Conservation (phyloP, 2,888 invertebrate species). For the Callinectes sapidus region DNA sequence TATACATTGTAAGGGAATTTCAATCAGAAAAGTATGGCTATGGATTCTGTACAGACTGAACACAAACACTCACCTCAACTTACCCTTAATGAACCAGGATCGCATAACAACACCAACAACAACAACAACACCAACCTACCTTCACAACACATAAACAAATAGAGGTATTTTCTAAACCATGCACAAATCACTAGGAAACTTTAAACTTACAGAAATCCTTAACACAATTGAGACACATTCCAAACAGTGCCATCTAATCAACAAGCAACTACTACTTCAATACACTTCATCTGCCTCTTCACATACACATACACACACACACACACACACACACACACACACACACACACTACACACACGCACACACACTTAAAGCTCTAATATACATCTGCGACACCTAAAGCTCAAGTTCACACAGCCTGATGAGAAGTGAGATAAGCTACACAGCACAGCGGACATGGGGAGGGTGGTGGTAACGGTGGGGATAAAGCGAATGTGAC, state of each 20-base stretch:
- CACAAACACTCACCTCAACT: conserved; percentile 4
- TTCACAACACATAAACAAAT: background rate
- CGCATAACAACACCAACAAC: background rate
- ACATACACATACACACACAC: too few species aligned
- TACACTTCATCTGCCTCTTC: background rate
- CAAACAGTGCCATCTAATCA: too few species aligned
- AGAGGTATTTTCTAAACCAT: background rate
- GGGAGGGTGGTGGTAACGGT: background rate
- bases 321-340: too few species aligned
- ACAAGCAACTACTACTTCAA: too few species aligned
- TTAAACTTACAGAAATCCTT: background rate
- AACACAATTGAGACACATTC: background rate
- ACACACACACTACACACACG: too few species aligned
- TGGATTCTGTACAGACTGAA: background rate
- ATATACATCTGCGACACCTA: background rate
- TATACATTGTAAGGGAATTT: background rate
- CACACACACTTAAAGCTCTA: conserved; percentile 1
- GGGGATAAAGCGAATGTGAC: too few species aligned
- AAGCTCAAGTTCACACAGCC: conserved; percentile 15
- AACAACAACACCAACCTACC: background rate
- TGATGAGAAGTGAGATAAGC: background rate
- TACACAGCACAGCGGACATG: background rate
- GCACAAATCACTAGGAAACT: background rate
- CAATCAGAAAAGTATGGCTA: background rate
- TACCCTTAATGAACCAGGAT: background rate